These are phyloP conservation scores for Edolisoma coerulescens DNA, from an alignment of 2,113 vertebrate species.

Conservation along the genomic window DNA sequence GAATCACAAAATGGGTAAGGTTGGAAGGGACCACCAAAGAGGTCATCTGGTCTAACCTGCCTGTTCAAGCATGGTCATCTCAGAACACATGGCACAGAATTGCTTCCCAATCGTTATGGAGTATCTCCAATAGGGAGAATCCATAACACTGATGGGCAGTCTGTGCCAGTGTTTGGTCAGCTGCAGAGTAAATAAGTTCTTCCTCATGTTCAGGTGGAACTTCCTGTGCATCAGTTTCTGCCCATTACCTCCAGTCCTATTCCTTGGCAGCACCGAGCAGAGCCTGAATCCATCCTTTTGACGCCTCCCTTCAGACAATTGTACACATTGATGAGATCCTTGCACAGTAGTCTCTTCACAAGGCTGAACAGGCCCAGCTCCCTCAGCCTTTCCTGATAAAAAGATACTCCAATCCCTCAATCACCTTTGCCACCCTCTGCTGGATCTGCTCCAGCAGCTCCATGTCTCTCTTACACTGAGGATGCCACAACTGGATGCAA, in stretches of 20 bases:
- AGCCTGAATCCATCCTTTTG: not conserved
- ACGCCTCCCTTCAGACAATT: not conserved
- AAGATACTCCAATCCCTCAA: not conserved
- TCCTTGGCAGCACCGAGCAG: not conserved
- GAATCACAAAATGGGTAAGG: not conserved
- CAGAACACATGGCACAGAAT: not conserved
- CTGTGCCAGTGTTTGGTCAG: not conserved
- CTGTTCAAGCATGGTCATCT: not conserved
- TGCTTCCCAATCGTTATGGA: not conserved
- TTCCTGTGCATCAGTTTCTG: not conserved
- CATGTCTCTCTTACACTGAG: not conserved
- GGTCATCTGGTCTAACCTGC: not conserved
- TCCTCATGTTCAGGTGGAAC: not conserved
- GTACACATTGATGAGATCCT: not conserved
- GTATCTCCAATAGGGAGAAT: not conserved
- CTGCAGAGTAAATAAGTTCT: not conserved
- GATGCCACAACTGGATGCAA: not conserved
- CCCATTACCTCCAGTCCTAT: not conserved
- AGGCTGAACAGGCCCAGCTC: not conserved
- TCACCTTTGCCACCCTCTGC: not conserved
- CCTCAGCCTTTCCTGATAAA: not conserved
- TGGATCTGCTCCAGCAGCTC: not conserved
- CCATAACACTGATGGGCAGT: not conserved
- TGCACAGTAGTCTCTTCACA: not conserved
- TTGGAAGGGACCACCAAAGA: not conserved